Conservation (phyloP, 1,140 invertebrate genomes). For the Monochamus saltuarius region DNA sequence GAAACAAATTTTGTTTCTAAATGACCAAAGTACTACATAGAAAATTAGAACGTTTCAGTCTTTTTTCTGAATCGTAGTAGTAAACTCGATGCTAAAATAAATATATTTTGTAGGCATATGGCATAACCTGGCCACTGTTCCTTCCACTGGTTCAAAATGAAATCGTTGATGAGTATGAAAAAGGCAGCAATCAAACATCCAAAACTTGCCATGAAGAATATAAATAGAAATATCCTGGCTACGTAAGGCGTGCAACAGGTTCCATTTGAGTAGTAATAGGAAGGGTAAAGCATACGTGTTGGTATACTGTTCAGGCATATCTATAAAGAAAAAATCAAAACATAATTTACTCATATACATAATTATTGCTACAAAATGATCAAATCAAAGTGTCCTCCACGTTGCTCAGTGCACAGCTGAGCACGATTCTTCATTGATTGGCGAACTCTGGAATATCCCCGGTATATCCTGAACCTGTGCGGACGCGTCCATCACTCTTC, state of each 20-base stretch:
- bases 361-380: too few species aligned
- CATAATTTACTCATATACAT: too few species aligned
- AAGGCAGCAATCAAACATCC: constrained; percentile 30
- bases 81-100: constrained; percentile 32
- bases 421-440: too few species aligned
- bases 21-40: too few species aligned
- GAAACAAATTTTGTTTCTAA: too few species aligned
- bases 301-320: constrained; percentile 27
- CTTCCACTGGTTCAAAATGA: constrained; percentile 19
- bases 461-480: too few species aligned
- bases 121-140: constrained; percentile 34
- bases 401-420: too few species aligned
- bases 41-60: constrained; percentile 6
- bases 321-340: constrained; percentile 16
- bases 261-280: constrained; percentile 12
- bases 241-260: constrained; percentile 19
- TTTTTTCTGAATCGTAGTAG: constrained; percentile 32
- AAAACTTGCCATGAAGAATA: constrained; percentile 32
- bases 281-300: constrained; percentile 23
- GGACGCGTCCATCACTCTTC: too few species aligned
- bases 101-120: constrained; percentile 33
- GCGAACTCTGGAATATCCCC: too few species aligned
- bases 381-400: too few species aligned
- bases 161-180: constrained; percentile 36
- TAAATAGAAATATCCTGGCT: constrained; percentile 26